phyloP scores from a whole-genome alignment of 2,797 vertebrate species.

The Psittacula echo region DNA sequence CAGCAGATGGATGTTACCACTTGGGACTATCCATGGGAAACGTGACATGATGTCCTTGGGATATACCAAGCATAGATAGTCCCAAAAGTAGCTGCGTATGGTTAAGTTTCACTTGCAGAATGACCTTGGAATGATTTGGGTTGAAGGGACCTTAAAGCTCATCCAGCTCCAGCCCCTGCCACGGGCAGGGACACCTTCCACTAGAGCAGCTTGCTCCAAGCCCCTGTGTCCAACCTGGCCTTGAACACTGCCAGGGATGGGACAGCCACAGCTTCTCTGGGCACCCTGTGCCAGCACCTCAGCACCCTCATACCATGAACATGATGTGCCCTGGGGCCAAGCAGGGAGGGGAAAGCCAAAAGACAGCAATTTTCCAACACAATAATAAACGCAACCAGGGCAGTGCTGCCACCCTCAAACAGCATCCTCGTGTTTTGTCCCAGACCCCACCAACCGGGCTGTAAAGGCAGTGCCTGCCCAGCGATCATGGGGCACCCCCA shows the following conservation, averaged over 20 bases:
- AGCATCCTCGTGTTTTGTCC: not conserved
- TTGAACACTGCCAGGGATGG: not conserved
- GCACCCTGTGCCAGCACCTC: not conserved
- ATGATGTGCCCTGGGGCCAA: not conserved
- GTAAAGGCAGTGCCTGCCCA: not conserved
- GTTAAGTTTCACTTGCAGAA: not conserved
- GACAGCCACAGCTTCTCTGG: not conserved
- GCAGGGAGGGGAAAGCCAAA: not conserved
- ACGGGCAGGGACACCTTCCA: not conserved
- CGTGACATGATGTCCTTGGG: rapidly evolving
- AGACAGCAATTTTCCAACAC: not conserved
- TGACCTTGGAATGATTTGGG: not conserved
- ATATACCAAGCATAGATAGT: not conserved
- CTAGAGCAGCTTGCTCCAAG: not conserved
- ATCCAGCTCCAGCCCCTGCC: not conserved
- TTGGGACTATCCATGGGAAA: rapidly evolving
- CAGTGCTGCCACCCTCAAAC: rapidly evolving
- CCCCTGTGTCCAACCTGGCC: not conserved
- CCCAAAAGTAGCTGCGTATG: rapidly evolving
- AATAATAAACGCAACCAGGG: not conserved
- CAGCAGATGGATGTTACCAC: rapidly evolving
- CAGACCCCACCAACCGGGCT: not conserved
- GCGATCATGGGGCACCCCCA: not conserved
- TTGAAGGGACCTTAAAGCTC: not conserved
- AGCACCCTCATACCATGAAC: not conserved